Evolutionary conservation across 2,888 invertebrate species (phyloP).

Genomic region (Andrena bicolor): DNA sequence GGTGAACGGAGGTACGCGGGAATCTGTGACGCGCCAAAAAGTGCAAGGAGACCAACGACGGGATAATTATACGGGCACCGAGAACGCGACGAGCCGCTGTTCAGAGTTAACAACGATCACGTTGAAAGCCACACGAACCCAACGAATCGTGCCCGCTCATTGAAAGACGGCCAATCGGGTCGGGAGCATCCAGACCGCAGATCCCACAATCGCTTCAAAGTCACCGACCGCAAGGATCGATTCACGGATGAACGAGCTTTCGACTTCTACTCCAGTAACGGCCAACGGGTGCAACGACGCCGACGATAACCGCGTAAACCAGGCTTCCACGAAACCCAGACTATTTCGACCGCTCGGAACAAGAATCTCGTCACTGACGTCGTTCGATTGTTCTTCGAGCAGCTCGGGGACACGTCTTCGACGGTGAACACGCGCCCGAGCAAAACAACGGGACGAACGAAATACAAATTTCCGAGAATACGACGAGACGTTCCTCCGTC

Average conservation of each 20-base stretch:
- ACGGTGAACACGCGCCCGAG: background rate
- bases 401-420: background rate
- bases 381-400: background rate
- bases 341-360: background rate
- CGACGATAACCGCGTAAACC: background rate
- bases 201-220: slow-evolving; percentile 44
- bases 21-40: slow-evolving; percentile 14
- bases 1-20: background rate
- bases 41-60: slow-evolving; percentile 21
- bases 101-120: slow-evolving; percentile 50
- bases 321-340: slow-evolving; percentile 5
- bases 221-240: slow-evolving; percentile 56
- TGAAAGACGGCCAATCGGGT: slow-evolving; percentile 36
- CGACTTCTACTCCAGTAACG: slow-evolving; percentile 7
- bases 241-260: slow-evolving; percentile 54
- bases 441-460: background rate
- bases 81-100: slow-evolving; percentile 34
- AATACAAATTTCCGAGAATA: background rate
- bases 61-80: slow-evolving; percentile 42
- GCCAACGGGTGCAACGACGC: background rate
- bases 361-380: background rate
- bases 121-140: slow-evolving; percentile 62
- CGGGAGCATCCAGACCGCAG: slow-evolving; percentile 49
- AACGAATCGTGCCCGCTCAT: slow-evolving; percentile 57
- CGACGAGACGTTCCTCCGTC: background rate